phyloP scores from a whole-genome alignment of 2,888 invertebrate species.

The Drosophila mimetica region DNA sequence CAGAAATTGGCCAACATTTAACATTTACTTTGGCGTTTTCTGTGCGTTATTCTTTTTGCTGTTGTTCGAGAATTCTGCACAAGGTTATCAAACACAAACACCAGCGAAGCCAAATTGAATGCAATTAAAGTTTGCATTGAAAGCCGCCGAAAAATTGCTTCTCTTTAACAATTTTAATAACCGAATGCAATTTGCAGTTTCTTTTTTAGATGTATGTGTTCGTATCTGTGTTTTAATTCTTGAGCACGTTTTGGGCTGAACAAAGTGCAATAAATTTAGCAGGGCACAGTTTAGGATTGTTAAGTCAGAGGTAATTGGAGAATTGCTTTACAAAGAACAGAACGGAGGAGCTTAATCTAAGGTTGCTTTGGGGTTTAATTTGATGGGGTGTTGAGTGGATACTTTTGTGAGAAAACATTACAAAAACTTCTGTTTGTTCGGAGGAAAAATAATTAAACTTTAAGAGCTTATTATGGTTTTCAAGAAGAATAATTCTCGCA shows the following conservation, averaged over 20 bases:
- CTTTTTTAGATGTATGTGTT: conserved; percentile 2
- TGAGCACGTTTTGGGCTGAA: conserved; percentile 28
- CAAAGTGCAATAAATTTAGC: conserved; percentile 35
- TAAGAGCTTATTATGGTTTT: too few relatives aligned
- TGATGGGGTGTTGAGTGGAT: neutral
- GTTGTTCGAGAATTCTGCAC: conserved; percentile 72
- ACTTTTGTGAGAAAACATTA: neutral
- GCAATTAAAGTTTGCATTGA: conserved; percentile 80
- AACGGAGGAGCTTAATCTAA: neutral
- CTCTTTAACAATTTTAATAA: conserved; percentile 71
- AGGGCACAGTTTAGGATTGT: conserved; percentile 20
- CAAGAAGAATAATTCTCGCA: too few relatives aligned
- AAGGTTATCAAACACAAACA: conserved; percentile 72
- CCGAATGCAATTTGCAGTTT: conserved; percentile 66
- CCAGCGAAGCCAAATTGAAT: conserved; percentile 65
- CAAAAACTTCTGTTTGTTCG: neutral
- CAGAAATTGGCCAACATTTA: conserved; percentile 73
- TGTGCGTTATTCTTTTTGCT: conserved; percentile 21
- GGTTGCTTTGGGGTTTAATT: neutral
- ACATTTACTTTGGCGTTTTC: conserved; percentile 71
- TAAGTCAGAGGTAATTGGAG: neutral
- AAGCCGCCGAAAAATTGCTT: conserved; percentile 59
- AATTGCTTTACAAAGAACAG: conserved; percentile 10
- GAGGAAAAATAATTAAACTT: too few relatives aligned
- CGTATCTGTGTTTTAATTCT: conserved; percentile 23